Percentiles rank a stretch among this genome's conserved stretches.
These are phyloP conservation scores for Crossaster papposus DNA, from an alignment of 53 echinoderm and acorn worm genomes.

Conservation along the genomic window DNA sequence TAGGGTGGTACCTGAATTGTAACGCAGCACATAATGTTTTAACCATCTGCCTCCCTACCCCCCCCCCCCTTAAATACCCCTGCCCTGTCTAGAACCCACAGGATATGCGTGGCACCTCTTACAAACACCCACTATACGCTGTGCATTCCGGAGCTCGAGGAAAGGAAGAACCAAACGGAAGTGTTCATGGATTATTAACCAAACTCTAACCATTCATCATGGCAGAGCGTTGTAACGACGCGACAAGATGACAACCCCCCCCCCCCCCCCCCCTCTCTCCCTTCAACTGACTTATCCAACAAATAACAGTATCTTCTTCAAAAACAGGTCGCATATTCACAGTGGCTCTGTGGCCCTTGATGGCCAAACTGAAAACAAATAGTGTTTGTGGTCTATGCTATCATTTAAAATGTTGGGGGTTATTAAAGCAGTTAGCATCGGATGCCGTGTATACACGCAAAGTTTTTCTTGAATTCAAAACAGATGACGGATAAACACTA, in stretches of 20 bases:
- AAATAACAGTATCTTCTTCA: constrained; percentile 17
- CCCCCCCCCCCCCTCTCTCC: too few species aligned
- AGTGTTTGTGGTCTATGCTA: neutral
- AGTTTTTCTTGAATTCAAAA: too few species aligned
- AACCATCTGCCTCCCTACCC: too few species aligned
- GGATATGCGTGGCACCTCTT: constrained; percentile 42
- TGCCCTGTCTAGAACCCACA: neutral
- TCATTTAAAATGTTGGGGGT: too few species aligned
- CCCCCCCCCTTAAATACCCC: too few species aligned
- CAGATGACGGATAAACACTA: too few species aligned
- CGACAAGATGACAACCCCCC: constrained; percentile 43
- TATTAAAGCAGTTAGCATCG: too few species aligned
- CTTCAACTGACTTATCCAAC: constrained; percentile 1
- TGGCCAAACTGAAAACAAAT: neutral
- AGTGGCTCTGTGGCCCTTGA: neutral
- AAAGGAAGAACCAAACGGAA: constrained; percentile 52
- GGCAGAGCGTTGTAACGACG: constrained; percentile 22
- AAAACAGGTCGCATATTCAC: constrained; percentile 12
- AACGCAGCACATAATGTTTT: too few species aligned
- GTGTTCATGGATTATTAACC: constrained; percentile 64
- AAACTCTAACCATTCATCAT: constrained; percentile 54
- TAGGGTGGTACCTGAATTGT: too few species aligned
- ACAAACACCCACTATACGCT: constrained; percentile 23
- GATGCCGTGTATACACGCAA: too few species aligned
- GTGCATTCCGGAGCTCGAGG: neutral